Evolutionary conservation across 2,113 vertebrate genomes (phyloP), one percentile per base, ranked within the genome.

Genomic region (Athene noctua): DNA sequence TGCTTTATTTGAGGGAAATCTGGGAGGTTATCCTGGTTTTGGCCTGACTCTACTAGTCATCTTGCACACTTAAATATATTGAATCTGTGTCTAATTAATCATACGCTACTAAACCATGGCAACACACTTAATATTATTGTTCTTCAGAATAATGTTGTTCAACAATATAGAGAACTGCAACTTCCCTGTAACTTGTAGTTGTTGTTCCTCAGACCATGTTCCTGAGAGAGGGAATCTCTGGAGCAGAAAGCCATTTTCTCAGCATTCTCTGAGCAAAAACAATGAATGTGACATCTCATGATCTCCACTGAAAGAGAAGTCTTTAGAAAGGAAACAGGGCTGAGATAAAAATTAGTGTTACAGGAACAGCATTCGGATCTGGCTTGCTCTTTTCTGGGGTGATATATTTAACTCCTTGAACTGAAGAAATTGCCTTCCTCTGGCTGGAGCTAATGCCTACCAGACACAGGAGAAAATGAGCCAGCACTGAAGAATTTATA

Each of bases 331-430:
- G 91, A 96, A 80, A 83, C 59, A 62, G 58, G 47, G 62, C 81
- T 94, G 80, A 90, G 62, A 95, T 92, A 80, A 91, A 92, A 95
- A 84, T 77, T 32, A 89, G 22, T 87, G 82, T 80, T 82, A 85
- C 18, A 91, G 61, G 78, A 89, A 89, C 47, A 94, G 62, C 38
- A 90, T 75, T 93, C 68, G 66, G 90, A 67, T 70, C 67, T 91
- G 44, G 36, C 70, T 90, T 92, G 81, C 85, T 82, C 36, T 85
- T 95, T 94, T 88, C 82, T 59, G 27, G 61, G 42, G 57, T 65
- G 73, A 84, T 66, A 66, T 26, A 82, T 88, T 95, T 97, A 92
- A 88, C 54, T 80, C 71, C 51, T 93, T 90, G 63, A 54, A 5
- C 57, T 92, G 52, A 70, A 80, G 63, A 77, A 65, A 61, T 0